Conservation (phyloP, 2,888 invertebrate genomes). For the Philaethria dido region DNA sequence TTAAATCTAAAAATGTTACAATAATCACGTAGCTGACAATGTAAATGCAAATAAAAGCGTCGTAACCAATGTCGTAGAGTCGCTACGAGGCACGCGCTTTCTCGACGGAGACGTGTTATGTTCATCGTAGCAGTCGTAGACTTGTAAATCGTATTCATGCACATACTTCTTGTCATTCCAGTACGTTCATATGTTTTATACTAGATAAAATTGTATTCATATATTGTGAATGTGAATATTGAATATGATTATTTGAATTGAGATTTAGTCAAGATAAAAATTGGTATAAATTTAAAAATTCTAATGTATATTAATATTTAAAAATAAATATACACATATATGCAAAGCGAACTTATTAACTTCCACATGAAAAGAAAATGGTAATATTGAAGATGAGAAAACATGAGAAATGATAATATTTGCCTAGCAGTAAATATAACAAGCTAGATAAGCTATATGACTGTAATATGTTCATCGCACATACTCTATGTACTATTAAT, state of each 20-base stretch:
- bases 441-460: neutral
- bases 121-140: neutral
- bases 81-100: constrained; percentile 2
- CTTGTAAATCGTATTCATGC: constrained; percentile 17
- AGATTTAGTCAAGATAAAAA: no score
- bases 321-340: no score
- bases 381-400: no score
- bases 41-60: constrained; percentile 3
- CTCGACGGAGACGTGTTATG: neutral
- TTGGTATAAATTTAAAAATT: no score
- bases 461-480: neutral
- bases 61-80: neutral
- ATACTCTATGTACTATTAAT: constrained; percentile 8
- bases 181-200: neutral
- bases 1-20: neutral
- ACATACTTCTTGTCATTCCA: neutral
- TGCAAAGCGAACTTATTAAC: no score
- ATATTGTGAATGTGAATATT: no score
- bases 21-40: neutral
- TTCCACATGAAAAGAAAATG: no score
- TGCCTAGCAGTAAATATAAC: no score
- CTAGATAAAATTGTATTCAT: no score
- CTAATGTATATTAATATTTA: no score
- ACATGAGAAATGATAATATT: no score
- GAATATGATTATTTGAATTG: no score